Base-by-base conservation (phyloP, 2,888 invertebrate genomes). In the Caenorhabditis uteleia region DNA sequence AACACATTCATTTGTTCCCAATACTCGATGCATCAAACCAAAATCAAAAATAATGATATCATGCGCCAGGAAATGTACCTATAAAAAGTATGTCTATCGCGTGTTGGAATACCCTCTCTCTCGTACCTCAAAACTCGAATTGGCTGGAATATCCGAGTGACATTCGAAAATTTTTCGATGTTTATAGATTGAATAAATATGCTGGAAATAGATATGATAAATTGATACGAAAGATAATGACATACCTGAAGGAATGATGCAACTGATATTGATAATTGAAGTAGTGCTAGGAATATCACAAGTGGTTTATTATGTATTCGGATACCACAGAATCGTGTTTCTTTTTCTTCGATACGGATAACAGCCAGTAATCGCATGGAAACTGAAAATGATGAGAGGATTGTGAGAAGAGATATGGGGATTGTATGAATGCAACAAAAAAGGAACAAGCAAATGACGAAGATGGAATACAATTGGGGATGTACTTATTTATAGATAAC, bases 31-130 rank as follows among this genome's bases (percentile, higher is more conserved):
- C 79, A 83, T 83, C 47, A 83, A 58, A 6, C 83, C 83, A 46
- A 78, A 83, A 55, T 83, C 83, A 59, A 78, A 83, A 39, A 83
- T 83, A 26, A 83, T 80, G 44, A 83, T 72, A 57, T 82, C 82
- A 54, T 82, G 78, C 7, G 82, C 81, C 7, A 82, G 62, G 38
- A 78, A 76, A 26, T 60, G 61, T 4, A 39, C n/a, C n/a, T n/a
- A n/a, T n/a, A n/a, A n/a, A n/a, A n/a, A n/a, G n/a, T n/a, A n/a
- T n/a, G n/a, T n/a, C n/a, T n/a, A n/a, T n/a, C n/a, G n/a, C n/a
- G n/a, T n/a, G n/a, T n/a, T n/a, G n/a, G n/a, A n/a, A n/a, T n/a
- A n/a, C n/a, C n/a, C n/a, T n/a, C n/a, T n/a, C n/a, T 50, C n/a
- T n/a, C n/a, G n/a, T n/a, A n/a, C 66, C 53, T 67, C 73, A 21